A percentile compares a stretch with the other conserved stretches of the same genome.
phyloP scores from a whole-genome alignment of 2,888 invertebrate genomes.

The Xanthostigma xanthostigma region DNA sequence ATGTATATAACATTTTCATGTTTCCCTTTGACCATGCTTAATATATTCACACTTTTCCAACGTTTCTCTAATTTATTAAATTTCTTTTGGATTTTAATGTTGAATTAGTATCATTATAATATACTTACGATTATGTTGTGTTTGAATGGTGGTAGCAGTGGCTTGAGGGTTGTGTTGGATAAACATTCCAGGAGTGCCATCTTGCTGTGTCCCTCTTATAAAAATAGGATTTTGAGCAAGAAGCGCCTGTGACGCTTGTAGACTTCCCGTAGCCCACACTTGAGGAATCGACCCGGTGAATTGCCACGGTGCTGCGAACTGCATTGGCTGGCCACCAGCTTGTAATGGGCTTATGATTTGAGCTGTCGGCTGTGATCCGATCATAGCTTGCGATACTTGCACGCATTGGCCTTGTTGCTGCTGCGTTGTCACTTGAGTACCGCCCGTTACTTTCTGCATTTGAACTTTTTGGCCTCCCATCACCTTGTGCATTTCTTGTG shows the following conservation, averaged over 20 bases:
- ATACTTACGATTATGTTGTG: conserved; percentile 49
- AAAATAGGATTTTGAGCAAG: conserved; percentile 68
- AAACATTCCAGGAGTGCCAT: conserved; percentile 59
- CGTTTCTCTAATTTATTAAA: too few species aligned
- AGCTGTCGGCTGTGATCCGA: conserved; percentile 47
- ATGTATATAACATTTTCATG: too few species aligned
- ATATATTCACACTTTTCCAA: too few species aligned
- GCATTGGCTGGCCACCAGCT: conserved; percentile 56
- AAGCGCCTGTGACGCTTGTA: conserved; percentile 51
- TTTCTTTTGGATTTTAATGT: too few species aligned
- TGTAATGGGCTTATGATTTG: conserved; percentile 61
- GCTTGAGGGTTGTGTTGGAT: conserved; percentile 66
- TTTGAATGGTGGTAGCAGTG: conserved; percentile 39
- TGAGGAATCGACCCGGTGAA: conserved; percentile 54
- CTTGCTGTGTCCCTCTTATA: conserved; percentile 66
- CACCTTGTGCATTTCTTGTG: conserved; percentile 50
- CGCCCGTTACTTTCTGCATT: conserved; percentile 34
- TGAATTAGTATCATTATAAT: neutral
- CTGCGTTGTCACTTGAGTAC: conserved; percentile 31
- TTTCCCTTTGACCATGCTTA: too few species aligned
- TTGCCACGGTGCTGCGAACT: conserved; percentile 63
- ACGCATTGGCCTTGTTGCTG: conserved; percentile 56
- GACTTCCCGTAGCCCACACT: conserved; percentile 58
- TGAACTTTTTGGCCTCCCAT: conserved; percentile 32
- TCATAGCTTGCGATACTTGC: conserved; percentile 55